Evolutionary conservation across 2,113 vertebrate species (phyloP).

Genomic region (Blennius ocellaris): DNA sequence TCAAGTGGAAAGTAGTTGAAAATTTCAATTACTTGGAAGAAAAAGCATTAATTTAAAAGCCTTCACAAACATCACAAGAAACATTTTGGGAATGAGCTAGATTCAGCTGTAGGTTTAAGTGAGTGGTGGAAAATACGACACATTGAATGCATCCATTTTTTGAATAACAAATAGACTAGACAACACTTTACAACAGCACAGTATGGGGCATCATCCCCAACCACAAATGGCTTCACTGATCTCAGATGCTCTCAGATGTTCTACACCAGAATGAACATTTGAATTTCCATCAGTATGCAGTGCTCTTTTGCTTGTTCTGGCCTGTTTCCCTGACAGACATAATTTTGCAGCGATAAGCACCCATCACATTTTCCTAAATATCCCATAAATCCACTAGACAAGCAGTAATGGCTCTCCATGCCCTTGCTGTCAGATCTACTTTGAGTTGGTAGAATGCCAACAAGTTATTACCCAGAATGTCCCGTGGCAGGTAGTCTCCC

Average conservation of each 20-base stretch:
- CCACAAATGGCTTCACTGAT: too few relatives aligned
- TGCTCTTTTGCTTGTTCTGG: conserved; percentile 34
- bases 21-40: too few relatives aligned
- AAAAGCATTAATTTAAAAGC: too few relatives aligned
- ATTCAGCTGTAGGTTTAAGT: conserved; percentile 5
- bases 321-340: conserved; percentile 52
- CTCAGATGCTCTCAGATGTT: too few relatives aligned
- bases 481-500: conserved; percentile 68
- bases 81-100: neutral
- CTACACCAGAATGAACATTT: neutral
- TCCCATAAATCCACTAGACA: conserved; percentile 76
- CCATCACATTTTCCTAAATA: conserved; percentile 73
- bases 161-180: neutral
- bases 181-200: too few relatives aligned
- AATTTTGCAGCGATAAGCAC: conserved; percentile 67
- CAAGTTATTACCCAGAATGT: conserved; percentile 60
- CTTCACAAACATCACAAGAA: too few relatives aligned
- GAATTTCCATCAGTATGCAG: neutral
- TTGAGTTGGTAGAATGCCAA: conserved; percentile 68
- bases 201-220: too few relatives aligned
- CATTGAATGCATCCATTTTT: neutral
- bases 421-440: conserved; percentile 77
- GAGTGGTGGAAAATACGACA: neutral
- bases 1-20: too few relatives aligned
- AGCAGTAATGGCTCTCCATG: conserved; percentile 73